Evolutionary conservation across 2,888 invertebrate genomes (phyloP), one percentile per base, ranked within the genome.

Genomic region (Drosophila formosana): DNA sequence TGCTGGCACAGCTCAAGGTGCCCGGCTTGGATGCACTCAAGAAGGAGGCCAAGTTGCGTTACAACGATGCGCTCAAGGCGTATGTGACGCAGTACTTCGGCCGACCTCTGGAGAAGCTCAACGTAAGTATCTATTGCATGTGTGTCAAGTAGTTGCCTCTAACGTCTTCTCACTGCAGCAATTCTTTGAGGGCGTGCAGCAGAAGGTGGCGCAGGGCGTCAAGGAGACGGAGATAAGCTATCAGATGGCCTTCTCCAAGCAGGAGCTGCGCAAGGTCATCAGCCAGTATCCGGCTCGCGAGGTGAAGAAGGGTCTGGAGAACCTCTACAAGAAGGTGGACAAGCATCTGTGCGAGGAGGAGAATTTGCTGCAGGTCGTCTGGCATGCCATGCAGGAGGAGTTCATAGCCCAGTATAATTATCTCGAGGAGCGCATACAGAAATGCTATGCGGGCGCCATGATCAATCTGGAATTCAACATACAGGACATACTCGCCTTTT

Each of bases 351-450:
- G 97, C 89, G 98, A 98, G 93, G 97, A 98, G 93, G 97, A 97
- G 91, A 98, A 98, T 90, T 94, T 98, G 75, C 94, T 98, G 88
- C 93, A 97, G 95, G 99, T 99, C 55, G 99, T 99, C 65, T 99
- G 99, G 99, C 95, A 98, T 91, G 97, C 98, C 86, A 99, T 99
- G 99, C 99, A 99, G 94, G 98, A 99, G 92, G 99, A 99, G 94
- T 99, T 99, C 93, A 97, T 99, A 85, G 96, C 96, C 82, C 99
- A 99, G 92, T 98, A 99, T 93, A 97, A 97, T 92, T 95, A 96
- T 85, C 95, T 99, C 82, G 98, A 98, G 93, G 96, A 97, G 82
- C 94, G 98, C 81, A 97, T 99, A 90, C 97, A 97, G 88, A 95
- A 97, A 82, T 99, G 99, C 93, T 99, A 99, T 94, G 98, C 98